Evolutionary conservation across 2,797 vertebrate genomes (phyloP), one percentile per base, ranked within the genome.

Genomic region (Sebastes matsubarae): DNA sequence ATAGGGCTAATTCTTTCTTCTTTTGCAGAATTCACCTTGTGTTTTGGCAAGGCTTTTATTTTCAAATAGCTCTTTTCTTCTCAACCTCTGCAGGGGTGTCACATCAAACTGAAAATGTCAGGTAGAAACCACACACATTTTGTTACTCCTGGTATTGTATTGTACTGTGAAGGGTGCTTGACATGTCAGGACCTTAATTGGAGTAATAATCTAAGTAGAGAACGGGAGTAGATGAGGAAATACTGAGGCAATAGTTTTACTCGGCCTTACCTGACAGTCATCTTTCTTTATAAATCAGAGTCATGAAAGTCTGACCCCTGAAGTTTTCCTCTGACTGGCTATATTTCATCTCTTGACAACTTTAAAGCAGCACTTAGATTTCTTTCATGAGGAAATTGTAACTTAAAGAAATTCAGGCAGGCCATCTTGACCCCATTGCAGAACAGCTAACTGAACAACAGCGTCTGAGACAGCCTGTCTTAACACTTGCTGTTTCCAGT

Each of bases 131-230:
- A 32, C 54, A 63, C 36, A 8, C 52, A 12, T 80, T 70, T 64
- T 32, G 64, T 68, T 14, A 22, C 66, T 54, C 24, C 27, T 58
- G 34, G 57, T 66, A 50, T 27, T 54, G 54, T 50, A 16, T 18
- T 34, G 24, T n/a, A 24, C 54, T 34, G 36, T 54, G 77, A 36
- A 68, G 29, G 72, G 22, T 70, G 64, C 18, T 79, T 71, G 74
- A 75, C 64, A 68, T 66, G 58, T 84, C 79, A 58, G 59, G 59
- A 75, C 73, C 80, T 71, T 86, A 46, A 88, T 88, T 79, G 87
- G 70, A 88, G 82, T 87, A 79, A 78, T 77, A 84, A 88, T 85
- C 36, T 27, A 63, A 38, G 10, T 16, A 55, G 12, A 70, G 50
- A 84, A 58, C 13, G 5, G 25, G n/a, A 50, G 38, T 12, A 25